Evolutionary conservation across 2,797 vertebrate species (phyloP).

Genomic region (Melanotaenia pygmaea): DNA sequence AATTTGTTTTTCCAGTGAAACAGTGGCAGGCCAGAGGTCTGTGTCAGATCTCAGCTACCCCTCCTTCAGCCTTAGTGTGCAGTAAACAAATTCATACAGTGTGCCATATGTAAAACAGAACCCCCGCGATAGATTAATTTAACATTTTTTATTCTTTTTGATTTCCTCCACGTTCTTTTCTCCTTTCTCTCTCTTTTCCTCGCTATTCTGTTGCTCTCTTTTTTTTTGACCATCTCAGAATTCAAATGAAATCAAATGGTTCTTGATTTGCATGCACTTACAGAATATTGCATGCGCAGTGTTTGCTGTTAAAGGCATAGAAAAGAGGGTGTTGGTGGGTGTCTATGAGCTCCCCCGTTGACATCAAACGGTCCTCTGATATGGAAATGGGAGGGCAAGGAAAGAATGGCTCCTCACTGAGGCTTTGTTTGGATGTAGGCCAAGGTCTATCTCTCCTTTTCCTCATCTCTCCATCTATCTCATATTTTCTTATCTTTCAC

Average conservation of each 20-base stretch:
- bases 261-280: conserved; percentile 88
- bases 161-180: conserved; percentile 55
- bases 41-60: conserved; percentile 52
- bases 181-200: conserved; percentile 35
- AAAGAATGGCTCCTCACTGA: conserved; percentile 87
- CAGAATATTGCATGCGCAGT: conserved; percentile 89
- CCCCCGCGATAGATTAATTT: conserved; percentile 61
- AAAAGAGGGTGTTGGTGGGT: conserved; percentile 80
- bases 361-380: conserved; percentile 98
- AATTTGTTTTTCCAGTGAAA: conserved; percentile 66
- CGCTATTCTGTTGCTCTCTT: conserved; percentile 41
- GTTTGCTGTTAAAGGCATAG: conserved; percentile 91
- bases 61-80: conserved; percentile 45
- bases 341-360: conserved; percentile 89
- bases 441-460: conserved; percentile 81
- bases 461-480: conserved; percentile 48
- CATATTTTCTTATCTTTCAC: conserved; percentile 43
- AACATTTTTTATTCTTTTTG: conserved; percentile 82
- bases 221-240: conserved; percentile 82
- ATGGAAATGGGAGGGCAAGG: conserved; percentile 90
- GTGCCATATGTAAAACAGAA: conserved; percentile 77
- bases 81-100: conserved; percentile 72
- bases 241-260: conserved; percentile 87
- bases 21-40: conserved; percentile 66
- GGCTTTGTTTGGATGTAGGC: conserved; percentile 90